Evolutionary conservation across 2,888 invertebrate genomes (phyloP).

Genomic region (Lasioglossum marginatum): DNA sequence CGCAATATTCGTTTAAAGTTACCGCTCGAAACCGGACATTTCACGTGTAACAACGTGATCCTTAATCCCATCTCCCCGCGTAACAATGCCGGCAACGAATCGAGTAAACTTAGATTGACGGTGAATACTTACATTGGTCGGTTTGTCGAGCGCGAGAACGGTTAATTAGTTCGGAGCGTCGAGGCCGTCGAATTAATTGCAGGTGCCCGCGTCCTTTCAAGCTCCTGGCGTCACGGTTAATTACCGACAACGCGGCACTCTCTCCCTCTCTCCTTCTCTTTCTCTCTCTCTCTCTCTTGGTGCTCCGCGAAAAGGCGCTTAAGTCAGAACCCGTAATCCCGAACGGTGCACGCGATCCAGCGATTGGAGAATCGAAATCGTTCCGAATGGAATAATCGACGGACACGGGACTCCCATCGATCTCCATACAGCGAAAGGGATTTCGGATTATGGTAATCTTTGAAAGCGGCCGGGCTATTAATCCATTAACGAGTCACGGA

Average conservation of each 20-base stretch:
- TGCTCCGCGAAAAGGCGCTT: slow-evolving; percentile 51
- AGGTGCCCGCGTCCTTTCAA: slow-evolving; percentile 28
- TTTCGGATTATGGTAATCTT: neutral
- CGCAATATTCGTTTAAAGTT: neutral
- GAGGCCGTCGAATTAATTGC: slow-evolving; percentile 50
- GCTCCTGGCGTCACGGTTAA: slow-evolving; percentile 52
- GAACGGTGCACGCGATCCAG: slow-evolving; percentile 25
- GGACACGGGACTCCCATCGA: neutral
- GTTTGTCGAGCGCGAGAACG: slow-evolving; percentile 47
- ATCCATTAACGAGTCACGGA: slow-evolving; percentile 10
- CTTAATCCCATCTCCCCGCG: neutral
- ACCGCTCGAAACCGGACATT: neutral
- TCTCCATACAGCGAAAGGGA: neutral
- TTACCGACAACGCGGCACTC: slow-evolving; percentile 46
- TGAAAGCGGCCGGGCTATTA: neutral
- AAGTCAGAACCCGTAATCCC: slow-evolving; percentile 45
- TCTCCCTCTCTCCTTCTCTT: neutral
- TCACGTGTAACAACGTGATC: neutral
- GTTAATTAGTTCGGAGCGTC: slow-evolving; percentile 58
- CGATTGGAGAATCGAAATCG: neutral
- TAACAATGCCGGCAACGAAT: neutral
- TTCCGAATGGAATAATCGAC: slow-evolving; percentile 49
- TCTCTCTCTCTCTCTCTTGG: neutral
- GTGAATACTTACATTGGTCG: slow-evolving; percentile 30
- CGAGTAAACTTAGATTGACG: slow-evolving; percentile 12